Evolutionary conservation across 2,113 vertebrate genomes (phyloP), one percentile per base, ranked within the genome.

Genomic region (Eonycteris spelaea): DNA sequence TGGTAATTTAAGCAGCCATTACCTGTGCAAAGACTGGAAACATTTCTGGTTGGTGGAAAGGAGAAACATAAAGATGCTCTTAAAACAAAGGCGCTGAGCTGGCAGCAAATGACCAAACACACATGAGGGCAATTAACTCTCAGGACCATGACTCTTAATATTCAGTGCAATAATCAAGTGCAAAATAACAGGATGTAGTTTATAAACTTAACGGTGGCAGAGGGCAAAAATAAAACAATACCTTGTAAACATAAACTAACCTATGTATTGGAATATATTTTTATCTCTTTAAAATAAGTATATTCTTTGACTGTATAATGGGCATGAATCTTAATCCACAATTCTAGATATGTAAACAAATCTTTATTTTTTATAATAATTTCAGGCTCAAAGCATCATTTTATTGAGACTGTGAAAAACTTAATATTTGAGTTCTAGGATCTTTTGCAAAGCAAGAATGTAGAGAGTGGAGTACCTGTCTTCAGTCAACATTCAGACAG

Each of bases 31-130:
- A 73, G 82, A 6, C 95, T 82, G 82, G 61, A 97, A 93, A 90
- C 19, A 68, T 65, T 95, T 92, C 45, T 82, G 67, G 75, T 33
- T 68, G 40, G 13, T 65, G 35, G 24, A 3, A 84, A 95, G 84
- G 59, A 92, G 59, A 86, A 95, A 73, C 79, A 85, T 65, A 90
- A 96, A n/a, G 80, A 92, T 73, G n/a, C 24, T 90, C 33, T 77
- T 85, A 80, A 65, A 82, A 68, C 61, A 67, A 93, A 90, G 65
- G 77, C 35, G 61, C 51, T 18, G 22, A 84, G 59, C 68, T 59
- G 28, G 59, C 53, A 71, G 59, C 43, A 80, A 94, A 96, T 70
- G 74, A 85, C 24, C 1, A 11, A 92, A 71, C 38, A 82, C 71
- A 14, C 3, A 22, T 43, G 35, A 90, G 30, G 75, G 35, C 68